These are phyloP conservation scores for Philhelius pedissequus DNA, from an alignment of 2,888 invertebrate genomes.

Conservation along the genomic window DNA sequence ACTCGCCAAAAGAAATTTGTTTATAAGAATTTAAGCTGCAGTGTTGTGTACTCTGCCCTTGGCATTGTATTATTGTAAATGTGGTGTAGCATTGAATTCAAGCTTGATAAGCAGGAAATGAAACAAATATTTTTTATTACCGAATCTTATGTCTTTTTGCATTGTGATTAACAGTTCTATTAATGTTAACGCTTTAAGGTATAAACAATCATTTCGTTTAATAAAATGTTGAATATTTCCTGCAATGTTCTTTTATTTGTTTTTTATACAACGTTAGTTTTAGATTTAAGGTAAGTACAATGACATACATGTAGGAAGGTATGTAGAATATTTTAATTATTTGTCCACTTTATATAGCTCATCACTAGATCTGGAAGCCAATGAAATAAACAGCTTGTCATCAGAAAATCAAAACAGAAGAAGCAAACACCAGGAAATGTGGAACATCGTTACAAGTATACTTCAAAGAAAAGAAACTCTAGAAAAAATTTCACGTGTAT, in stretches of 20 bases:
- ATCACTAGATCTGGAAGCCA: neutral
- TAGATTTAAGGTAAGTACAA: neutral
- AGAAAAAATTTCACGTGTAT: neutral
- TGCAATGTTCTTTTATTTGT: neutral
- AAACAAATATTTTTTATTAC: neutral
- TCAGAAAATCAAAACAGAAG: slow-evolving; percentile 17
- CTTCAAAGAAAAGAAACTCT: slow-evolving; percentile 31
- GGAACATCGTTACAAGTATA: slow-evolving; percentile 41
- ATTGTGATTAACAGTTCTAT: neutral
- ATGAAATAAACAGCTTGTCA: too few relatives aligned
- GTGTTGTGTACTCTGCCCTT: neutral
- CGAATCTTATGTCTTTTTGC: neutral
- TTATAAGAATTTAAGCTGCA: neutral
- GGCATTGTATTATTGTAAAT: neutral
- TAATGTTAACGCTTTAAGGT: neutral
- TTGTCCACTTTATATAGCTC: neutral
- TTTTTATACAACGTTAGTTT: neutral
- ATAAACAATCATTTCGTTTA: neutral
- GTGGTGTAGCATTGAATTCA: neutral
- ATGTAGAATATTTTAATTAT: neutral
- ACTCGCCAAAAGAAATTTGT: neutral
- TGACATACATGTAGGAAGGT: too few relatives aligned
- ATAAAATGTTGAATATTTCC: neutral
- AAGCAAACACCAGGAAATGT: slow-evolving; percentile 50
- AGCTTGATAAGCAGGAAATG: neutral